A percentile compares a stretch with the other conserved stretches of the same genome.
Conservation (phyloP, 1,140 invertebrate species). For the Pachyrhynchus sulphureomaculatus region DNA sequence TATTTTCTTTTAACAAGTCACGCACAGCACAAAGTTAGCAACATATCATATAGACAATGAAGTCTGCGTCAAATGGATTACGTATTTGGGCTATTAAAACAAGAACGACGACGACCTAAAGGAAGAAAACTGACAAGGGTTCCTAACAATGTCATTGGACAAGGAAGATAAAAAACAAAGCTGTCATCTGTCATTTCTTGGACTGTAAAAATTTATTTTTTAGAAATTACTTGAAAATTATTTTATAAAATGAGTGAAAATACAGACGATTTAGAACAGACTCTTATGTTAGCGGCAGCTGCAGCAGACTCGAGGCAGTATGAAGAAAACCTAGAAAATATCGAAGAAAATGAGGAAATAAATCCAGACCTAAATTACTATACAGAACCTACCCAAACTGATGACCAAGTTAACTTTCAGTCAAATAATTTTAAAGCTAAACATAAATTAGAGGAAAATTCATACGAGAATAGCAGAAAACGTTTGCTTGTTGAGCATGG, state of each 20-base stretch:
- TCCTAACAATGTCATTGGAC: too few species aligned
- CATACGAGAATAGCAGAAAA: not conserved
- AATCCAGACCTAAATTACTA: constrained; percentile 6
- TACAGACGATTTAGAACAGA: constrained; percentile 45
- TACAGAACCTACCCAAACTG: not conserved
- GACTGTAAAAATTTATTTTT: too few species aligned
- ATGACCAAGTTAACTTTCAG: not conserved
- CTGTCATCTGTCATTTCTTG: too few species aligned
- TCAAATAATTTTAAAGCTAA: not conserved
- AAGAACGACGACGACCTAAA: too few species aligned
- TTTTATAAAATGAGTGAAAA: constrained; percentile 16
- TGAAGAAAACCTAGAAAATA: constrained; percentile 6
- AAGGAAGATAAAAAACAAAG: too few species aligned
- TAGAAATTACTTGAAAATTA: too few species aligned
- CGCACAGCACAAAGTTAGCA: not conserved
- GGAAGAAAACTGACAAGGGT: too few species aligned
- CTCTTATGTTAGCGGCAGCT: constrained; percentile 46
- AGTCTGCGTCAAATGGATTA: too few species aligned
- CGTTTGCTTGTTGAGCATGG: not conserved
- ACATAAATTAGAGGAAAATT: not conserved
- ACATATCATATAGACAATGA: too few species aligned
- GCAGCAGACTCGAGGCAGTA: constrained; percentile 44
- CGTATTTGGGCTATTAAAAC: too few species aligned
- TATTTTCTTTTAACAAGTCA: not conserved
- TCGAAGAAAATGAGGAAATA: not conserved